These are phyloP conservation scores for Coleophora deauratella DNA, from an alignment of 2,888 invertebrate genomes.

Conservation along the genomic window DNA sequence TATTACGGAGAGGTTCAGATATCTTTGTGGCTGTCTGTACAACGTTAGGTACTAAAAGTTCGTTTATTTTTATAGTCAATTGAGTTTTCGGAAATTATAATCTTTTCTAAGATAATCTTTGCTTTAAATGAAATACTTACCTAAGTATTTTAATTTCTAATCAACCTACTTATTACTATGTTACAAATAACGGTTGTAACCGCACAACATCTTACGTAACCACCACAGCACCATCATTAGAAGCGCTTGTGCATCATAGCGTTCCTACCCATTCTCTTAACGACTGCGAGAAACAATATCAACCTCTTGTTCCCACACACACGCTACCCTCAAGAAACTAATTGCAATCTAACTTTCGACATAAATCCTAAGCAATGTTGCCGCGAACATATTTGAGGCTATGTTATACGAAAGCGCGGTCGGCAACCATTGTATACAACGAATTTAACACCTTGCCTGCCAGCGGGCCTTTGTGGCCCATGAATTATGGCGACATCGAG, in stretches of 20 bases:
- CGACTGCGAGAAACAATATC: background rate
- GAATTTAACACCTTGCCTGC: conserved; percentile 60
- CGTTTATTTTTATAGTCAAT: too few species aligned
- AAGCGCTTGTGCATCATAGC: background rate
- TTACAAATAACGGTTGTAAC: too few species aligned
- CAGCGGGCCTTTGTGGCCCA: conserved; percentile 43
- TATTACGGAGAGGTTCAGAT: too few species aligned
- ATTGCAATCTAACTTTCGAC: conserved; percentile 58
- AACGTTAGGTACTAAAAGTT: too few species aligned
- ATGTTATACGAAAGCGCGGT: conserved; percentile 35
- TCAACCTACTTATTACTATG: too few species aligned
- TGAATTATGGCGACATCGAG: conserved; percentile 54
- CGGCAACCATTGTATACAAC: conserved; percentile 35
- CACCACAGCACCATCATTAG: background rate
- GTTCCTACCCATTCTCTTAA: background rate
- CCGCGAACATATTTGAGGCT: conserved; percentile 29
- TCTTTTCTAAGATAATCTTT: too few species aligned
- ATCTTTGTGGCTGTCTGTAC: too few species aligned
- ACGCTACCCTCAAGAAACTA: conserved; percentile 36
- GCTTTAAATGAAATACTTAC: too few species aligned
- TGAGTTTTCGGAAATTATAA: too few species aligned
- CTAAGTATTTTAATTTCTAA: too few species aligned
- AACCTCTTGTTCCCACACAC: conserved; percentile 6
- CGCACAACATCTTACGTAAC: conserved; percentile 4
- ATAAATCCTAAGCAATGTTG: conserved; percentile 43